Evolutionary conservation across 1,140 invertebrate genomes (phyloP).

Genomic region (Drosophila pseudoobscura): DNA sequence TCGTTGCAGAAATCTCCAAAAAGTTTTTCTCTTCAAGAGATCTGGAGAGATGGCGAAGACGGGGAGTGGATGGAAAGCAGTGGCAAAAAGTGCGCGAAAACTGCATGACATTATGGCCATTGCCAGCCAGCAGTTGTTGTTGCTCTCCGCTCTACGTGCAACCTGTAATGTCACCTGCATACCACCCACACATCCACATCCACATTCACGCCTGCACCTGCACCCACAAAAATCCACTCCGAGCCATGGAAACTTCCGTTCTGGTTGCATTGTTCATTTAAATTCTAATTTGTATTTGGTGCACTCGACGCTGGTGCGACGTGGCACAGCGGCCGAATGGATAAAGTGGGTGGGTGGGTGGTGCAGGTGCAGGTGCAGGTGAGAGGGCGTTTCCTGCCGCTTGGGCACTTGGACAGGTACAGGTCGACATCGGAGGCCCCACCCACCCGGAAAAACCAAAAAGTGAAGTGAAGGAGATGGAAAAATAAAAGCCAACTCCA

Average conservation of each 20-base stretch:
- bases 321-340: slow-evolving; percentile 13
- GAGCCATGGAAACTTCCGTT: slow-evolving; percentile 65
- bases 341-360: background rate
- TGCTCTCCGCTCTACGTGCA: slow-evolving; percentile 43
- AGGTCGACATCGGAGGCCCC: slow-evolving; percentile 38
- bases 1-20: slow-evolving; percentile 57
- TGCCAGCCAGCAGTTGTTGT: slow-evolving; percentile 34
- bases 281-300: slow-evolving; percentile 81
- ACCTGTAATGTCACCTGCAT: slow-evolving; percentile 58
- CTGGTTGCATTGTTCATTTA: slow-evolving; percentile 79
- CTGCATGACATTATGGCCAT: slow-evolving; percentile 78
- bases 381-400: slow-evolving; percentile 60
- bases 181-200: slow-evolving; percentile 4
- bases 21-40: slow-evolving; percentile 33
- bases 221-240: slow-evolving; percentile 32
- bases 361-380: slow-evolving; percentile 11
- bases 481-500: slow-evolving; percentile 23
- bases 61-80: slow-evolving; percentile 7
- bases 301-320: slow-evolving; percentile 63
- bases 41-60: slow-evolving; percentile 16
- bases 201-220: too few relatives aligned
- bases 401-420: slow-evolving; percentile 55
- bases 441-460: background rate
- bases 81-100: slow-evolving; percentile 58
- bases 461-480: slow-evolving; percentile 3